A percentile compares a stretch with the other conserved stretches of the same genome.
Evolutionary conservation across 1,140 invertebrate species (phyloP).

Genomic region (Paracyclopina nana): DNA sequence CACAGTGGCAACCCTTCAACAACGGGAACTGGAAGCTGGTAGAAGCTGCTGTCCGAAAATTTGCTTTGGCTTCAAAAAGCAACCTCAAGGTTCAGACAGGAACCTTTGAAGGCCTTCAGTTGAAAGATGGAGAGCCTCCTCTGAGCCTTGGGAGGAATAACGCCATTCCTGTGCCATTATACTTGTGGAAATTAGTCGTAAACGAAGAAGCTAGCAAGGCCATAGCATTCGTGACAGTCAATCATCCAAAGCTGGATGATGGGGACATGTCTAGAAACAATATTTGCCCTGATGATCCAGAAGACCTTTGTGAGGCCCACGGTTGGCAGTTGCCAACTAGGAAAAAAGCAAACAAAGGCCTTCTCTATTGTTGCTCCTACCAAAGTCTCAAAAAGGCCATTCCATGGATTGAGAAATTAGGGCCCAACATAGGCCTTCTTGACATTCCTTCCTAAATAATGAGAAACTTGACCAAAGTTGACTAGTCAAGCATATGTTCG

Average conservation of each 20-base stretch:
- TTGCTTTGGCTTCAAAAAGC: not conserved
- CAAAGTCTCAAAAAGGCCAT: not conserved
- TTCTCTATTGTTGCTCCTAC: slow-evolving; percentile 2
- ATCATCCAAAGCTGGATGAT: too few species aligned
- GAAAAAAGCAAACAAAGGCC: not conserved
- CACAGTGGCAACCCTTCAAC: slow-evolving; percentile 23
- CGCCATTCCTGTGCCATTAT: slow-evolving; percentile 7
- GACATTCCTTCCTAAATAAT: not conserved
- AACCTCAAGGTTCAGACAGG: slow-evolving; percentile 9
- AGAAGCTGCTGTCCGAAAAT: slow-evolving; percentile 10
- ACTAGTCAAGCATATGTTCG: too few species aligned
- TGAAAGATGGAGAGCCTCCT: slow-evolving; percentile 1
- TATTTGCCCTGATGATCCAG: not conserved
- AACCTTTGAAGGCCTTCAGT: slow-evolving; percentile 6
- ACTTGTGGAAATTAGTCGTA: slow-evolving; percentile 10
- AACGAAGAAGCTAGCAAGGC: not conserved
- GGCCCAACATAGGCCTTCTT: not conserved
- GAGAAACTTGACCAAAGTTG: not conserved
- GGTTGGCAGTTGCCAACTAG: not conserved
- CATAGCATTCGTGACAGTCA: not conserved
- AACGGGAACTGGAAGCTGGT: slow-evolving; percentile 45
- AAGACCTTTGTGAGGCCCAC: not conserved
- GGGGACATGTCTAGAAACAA: not conserved
- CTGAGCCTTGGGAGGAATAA: not conserved
- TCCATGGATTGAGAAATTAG: not conserved